Conservation (phyloP, 2,113 vertebrate genomes). For the Phocoena phocoena region DNA sequence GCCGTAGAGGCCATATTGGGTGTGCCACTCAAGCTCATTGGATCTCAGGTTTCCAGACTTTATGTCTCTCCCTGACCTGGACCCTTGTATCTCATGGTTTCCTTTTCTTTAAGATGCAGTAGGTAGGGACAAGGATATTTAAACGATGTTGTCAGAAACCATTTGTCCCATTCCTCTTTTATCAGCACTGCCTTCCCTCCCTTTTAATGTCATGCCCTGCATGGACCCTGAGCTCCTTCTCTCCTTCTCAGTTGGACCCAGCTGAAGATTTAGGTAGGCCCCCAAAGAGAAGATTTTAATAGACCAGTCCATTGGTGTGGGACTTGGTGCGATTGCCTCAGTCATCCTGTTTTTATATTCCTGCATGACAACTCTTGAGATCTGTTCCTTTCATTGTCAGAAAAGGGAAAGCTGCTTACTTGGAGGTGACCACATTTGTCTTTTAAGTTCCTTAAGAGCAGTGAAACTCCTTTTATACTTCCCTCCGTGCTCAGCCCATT, state of each 20-base stretch:
- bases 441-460: neutral
- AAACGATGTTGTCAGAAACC: neutral
- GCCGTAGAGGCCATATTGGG: neutral
- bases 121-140: neutral
- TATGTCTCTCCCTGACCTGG: neutral
- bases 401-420: neutral
- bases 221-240: neutral
- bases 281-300: neutral
- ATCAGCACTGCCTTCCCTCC: neutral
- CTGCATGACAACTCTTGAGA: neutral
- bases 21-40: neutral
- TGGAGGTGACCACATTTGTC: neutral
- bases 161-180: neutral
- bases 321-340: neutral
- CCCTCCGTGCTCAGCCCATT: neutral
- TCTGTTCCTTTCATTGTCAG: neutral
- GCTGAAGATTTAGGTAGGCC: neutral
- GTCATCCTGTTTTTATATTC: neutral
- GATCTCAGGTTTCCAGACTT: neutral
- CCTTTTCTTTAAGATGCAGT: neutral
- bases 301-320: neutral
- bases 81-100: neutral
- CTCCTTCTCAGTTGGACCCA: neutral
- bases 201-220: neutral
- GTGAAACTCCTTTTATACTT: constrained; percentile 12